Percentiles rank a stretch among this genome's conserved stretches.
phyloP scores from a whole-genome alignment of 2,888 invertebrate genomes.

The Anodontia alba region DNA sequence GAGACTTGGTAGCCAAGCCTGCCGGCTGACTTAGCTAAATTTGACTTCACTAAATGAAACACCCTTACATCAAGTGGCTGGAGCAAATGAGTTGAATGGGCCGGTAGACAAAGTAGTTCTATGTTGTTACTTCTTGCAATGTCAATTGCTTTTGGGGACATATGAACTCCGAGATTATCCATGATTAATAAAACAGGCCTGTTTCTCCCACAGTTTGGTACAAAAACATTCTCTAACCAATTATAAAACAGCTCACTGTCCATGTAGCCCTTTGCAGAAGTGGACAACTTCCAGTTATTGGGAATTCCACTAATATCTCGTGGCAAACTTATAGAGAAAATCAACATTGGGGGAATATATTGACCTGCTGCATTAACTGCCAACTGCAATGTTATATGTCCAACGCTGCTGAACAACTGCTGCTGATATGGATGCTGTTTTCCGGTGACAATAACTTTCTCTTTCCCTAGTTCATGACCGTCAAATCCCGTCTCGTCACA shows the following conservation, averaged over 20 bases:
- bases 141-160: conserved; percentile 10
- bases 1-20: conserved; percentile 15
- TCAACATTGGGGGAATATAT: conserved; percentile 23
- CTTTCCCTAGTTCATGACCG: neutral
- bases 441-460: neutral
- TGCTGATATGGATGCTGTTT: conserved; percentile 14
- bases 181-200: no score
- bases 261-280: conserved; percentile 16
- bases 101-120: conserved; percentile 19
- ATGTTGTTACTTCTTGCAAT: neutral
- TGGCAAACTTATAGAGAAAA: conserved; percentile 19
- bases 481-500: neutral
- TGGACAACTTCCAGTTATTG: conserved; percentile 1
- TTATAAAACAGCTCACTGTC: no score
- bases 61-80: conserved; percentile 22
- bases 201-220: no score
- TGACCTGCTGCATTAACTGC: conserved; percentile 17
- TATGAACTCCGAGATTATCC: conserved; percentile 24
- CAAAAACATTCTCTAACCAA: no score
- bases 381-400: conserved; percentile 22
- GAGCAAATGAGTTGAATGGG: conserved; percentile 19
- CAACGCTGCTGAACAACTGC: neutral
- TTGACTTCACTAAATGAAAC: conserved; percentile 12
- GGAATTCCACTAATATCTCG: conserved; percentile 4
- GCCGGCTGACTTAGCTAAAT: neutral